Percentiles rank a stretch among this genome's conserved stretches.
phyloP scores from a whole-genome alignment of 2,797 vertebrate species.

The Streptopelia turtur region DNA sequence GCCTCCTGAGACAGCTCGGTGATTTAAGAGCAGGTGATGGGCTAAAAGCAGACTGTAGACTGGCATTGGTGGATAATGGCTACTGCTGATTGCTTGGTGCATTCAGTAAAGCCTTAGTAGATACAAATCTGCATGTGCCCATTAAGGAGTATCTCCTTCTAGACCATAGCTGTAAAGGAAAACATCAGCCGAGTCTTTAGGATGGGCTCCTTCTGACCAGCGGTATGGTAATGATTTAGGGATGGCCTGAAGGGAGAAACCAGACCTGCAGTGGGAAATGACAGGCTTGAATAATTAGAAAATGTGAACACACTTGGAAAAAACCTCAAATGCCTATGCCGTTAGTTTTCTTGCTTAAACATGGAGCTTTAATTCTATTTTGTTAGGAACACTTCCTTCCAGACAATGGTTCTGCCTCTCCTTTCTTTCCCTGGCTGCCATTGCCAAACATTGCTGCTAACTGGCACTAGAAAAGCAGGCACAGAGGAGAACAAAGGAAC shows the following conservation, averaged over 20 bases:
- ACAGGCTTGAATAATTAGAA: not conserved
- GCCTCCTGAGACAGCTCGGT: not conserved
- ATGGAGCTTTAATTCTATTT: constrained; percentile 48
- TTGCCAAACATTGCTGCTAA: constrained; percentile 57
- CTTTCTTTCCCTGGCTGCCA: constrained; percentile 16
- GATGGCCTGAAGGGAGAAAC: not conserved
- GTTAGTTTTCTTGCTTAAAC: constrained; percentile 41
- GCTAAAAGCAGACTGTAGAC: not conserved
- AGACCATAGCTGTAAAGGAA: not conserved
- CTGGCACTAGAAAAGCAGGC: constrained; percentile 48
- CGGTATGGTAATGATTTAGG: not conserved
- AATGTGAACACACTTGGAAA: not conserved
- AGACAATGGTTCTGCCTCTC: constrained; percentile 46
- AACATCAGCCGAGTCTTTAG: not conserved
- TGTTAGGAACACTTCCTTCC: not conserved
- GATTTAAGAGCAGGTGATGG: not conserved
- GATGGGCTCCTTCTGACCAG: not conserved
- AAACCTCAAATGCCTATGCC: not conserved
- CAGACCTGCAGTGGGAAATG: not conserved
- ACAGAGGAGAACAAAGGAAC: constrained; percentile 65
- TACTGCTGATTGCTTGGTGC: not conserved
- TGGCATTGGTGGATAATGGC: accelerated
- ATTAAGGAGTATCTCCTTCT: not conserved
- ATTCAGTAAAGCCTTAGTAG: not conserved
- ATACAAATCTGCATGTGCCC: not conserved